These are phyloP conservation scores for Dolichallabes microphthalmus DNA, from an alignment of 2,113 vertebrate species.

Conservation along the genomic window DNA sequence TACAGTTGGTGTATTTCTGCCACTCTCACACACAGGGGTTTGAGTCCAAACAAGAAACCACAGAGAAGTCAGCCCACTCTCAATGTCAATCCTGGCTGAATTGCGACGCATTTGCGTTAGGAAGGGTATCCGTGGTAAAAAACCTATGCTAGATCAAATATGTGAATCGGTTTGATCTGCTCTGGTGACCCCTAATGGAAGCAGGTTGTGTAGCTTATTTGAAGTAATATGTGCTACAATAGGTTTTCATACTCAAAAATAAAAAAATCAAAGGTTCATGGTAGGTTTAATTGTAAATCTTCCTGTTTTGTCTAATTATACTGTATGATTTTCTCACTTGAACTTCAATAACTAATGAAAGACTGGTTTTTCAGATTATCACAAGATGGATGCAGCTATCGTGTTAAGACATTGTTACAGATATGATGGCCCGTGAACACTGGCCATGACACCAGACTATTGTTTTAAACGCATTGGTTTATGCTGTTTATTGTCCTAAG, in stretches of 20 bases:
- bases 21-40: too few species aligned
- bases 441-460: not conserved
- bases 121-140: too few species aligned
- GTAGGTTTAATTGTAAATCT: not conserved
- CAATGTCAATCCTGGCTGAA: too few species aligned
- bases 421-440: not conserved
- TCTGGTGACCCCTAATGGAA: too few species aligned
- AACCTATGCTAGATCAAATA: too few species aligned
- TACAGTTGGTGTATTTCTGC: too few species aligned
- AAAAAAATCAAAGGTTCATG: not conserved
- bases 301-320: not conserved
- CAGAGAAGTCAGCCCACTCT: too few species aligned
- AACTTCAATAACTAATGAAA: not conserved
- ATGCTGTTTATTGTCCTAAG: not conserved
- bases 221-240: not conserved
- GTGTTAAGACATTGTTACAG: not conserved
- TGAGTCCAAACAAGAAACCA: too few species aligned
- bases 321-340: not conserved
- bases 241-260: not conserved
- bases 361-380: not conserved
- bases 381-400: not conserved
- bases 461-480: not conserved
- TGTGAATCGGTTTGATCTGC: too few species aligned
- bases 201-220: not conserved
- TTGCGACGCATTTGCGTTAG: too few species aligned